Base-by-base conservation (phyloP, 2,797 vertebrate genomes). In the Graptemys geographica region DNA sequence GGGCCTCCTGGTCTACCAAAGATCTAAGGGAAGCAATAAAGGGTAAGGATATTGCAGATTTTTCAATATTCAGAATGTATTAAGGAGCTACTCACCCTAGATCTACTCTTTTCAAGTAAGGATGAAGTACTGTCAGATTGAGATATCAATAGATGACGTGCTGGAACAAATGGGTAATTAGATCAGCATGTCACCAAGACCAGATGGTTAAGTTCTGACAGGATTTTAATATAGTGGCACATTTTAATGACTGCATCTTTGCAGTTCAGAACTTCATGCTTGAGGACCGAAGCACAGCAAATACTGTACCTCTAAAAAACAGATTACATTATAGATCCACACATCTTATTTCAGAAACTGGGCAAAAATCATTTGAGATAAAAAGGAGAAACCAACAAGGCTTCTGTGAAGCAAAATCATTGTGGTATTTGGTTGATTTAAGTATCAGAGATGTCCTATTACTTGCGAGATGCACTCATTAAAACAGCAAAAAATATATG, bases 251-350 rank as follows among this genome's bases (percentile, higher is more conserved):
- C 65, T 74, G 5, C n/a, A 88, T 85, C 11, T 82, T 87, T 78
- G 69, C 83, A 88, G 79, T 72, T 92, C 28, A 78, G 62, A 83
- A 90, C 84, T 49, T 28, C 25, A 88, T 86, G 81, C 82, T 78
- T 88, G 72, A 85, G 62, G 92, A 87, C 52, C 72, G 90, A 90
- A 85, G 78, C 53, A 37, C 57, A 97, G 83, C 92, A 94, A 91
- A 90, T 94, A 85, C 56, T 88, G 90, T 89, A 69, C 65, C n/a
- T 69, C 33, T 69, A 69, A 69, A 69, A 69, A 69, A 4, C 85
- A 94, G 92, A 88, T 86, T 53, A 79, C 93, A 90, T 76, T 81
- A 93, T 72, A 93, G 79, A 49, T 16, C 51, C 23, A 88, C 0
- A 13, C 5, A 10, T 21, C 72, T 83, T 84, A 90, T 47, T 96